Evolutionary conservation across 2,888 invertebrate genomes (phyloP), one percentile per base, ranked within the genome.

Genomic region (Heliothis peltigera): DNA sequence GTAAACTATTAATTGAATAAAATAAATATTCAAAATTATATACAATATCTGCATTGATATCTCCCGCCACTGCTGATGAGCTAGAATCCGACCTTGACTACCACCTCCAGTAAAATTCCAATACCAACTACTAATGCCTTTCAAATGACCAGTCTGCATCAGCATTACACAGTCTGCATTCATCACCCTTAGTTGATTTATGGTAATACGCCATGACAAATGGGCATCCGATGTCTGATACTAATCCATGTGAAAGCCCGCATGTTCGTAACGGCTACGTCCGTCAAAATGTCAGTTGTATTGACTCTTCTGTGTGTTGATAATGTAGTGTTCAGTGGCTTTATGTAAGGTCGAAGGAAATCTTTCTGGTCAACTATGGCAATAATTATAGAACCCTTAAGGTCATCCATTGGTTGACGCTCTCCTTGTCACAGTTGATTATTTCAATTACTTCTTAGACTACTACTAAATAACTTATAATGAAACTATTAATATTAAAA

Each of bases 141-240:
- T 39, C n/a, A 39, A 39, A 39, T 39, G 12, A 32, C 10, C 32
- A 32, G n/a, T n/a, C 32, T 17, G 42, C n/a, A n/a, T n/a, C 10
- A 43, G 64, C 70, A 65, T 47, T 35, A 28, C 47, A 39, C 32
- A 21, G 39, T 19, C 15, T 25, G 47, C 17, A 64, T 64, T 44
- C 57, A 54, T 64, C 61, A 61, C 44, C 56, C 25, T 56, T 32
- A 28, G 49, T 70, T 64, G 65, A 70, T 62, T 74, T 74, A 74
- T 67, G 77, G 48, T 77, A 77, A 76, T 74, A 18, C 64, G 22
- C 22, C 22, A 48, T 56, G 68, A 71, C 60, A 60, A 62, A 71
- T 51, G 51, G 66, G 56, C 68, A 66, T 66, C 65, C 75, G 72
- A 77, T 77, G 64, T 66, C 72, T 72, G 72, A 77, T 77, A 59